Evolutionary conservation across 1,140 invertebrate species (phyloP).

Genomic region (Microvelia longipes): DNA sequence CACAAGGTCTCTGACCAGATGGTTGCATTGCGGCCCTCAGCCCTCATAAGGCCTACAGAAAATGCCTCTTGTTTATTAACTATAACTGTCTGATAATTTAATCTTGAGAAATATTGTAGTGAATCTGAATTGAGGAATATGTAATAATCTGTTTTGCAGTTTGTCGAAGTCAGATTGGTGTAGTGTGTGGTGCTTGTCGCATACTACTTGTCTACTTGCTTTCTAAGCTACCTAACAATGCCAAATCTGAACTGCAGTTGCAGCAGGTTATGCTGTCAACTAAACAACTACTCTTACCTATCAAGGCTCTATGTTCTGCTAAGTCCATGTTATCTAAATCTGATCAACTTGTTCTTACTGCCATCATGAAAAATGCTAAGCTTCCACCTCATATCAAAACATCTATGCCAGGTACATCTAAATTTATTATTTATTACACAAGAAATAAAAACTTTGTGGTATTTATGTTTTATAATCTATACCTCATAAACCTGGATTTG

Average conservation of each 20-base stretch:
- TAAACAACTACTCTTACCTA: conserved; percentile 40
- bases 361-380: conserved; percentile 50
- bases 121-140: too few relatives aligned
- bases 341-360: conserved; percentile 43
- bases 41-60: too few relatives aligned
- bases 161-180: conserved; percentile 41
- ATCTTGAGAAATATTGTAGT: too few relatives aligned
- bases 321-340: conserved; percentile 36
- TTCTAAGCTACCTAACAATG: conserved; percentile 31
- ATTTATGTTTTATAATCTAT: too few relatives aligned
- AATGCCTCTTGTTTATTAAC: too few relatives aligned
- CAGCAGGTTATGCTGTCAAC: conserved; percentile 26
- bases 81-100: too few relatives aligned
- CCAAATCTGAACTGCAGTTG: conserved; percentile 10
- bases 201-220: conserved; percentile 41
- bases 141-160: conserved; percentile 32
- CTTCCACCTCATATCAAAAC: conserved; percentile 40
- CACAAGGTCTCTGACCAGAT: too few relatives aligned
- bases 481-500: too few relatives aligned
- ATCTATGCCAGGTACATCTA: conserved; percentile 33
- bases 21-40: too few relatives aligned
- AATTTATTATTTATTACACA: background rate
- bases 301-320: conserved; percentile 42
- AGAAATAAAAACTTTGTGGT: too few relatives aligned
- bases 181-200: conserved; percentile 38